A percentile compares a stretch with the other conserved stretches of the same genome.
phyloP scores from a whole-genome alignment of 2,888 invertebrate genomes.

The Drosophila atroscutellata region DNA sequence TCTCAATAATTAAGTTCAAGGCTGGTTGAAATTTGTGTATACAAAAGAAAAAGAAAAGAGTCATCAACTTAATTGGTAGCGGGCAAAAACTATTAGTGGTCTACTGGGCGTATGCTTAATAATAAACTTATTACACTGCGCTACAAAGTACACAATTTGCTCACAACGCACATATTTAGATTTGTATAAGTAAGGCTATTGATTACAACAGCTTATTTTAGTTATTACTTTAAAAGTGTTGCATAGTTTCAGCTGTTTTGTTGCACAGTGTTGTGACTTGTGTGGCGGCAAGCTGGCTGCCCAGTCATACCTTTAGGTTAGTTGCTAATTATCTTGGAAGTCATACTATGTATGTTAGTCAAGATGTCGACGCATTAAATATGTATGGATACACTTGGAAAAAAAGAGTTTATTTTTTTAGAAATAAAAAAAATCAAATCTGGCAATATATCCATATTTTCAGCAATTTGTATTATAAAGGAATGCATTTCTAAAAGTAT shows the following conservation, averaged over 20 bases:
- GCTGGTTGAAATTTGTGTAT: slow-evolving; percentile 14
- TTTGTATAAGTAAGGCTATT: not conserved
- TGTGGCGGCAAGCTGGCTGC: slow-evolving; percentile 61
- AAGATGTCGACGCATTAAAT: not conserved
- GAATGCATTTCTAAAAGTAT: no score
- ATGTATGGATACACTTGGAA: not conserved
- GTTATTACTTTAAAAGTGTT: not conserved
- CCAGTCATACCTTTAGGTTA: slow-evolving; percentile 14
- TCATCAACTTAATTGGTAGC: slow-evolving; percentile 18
- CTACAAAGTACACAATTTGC: not conserved
- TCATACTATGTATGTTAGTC: slow-evolving; percentile 14
- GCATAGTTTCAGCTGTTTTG: slow-evolving; percentile 25
- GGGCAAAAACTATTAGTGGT: slow-evolving; percentile 9
- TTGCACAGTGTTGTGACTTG: slow-evolving; percentile 33
- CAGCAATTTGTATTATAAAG: no score
- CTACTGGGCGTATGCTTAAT: slow-evolving; percentile 33
- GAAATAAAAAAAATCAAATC: not conserved
- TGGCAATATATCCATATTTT: no score
- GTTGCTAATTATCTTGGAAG: slow-evolving; percentile 46
- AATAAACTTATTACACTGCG: slow-evolving; percentile 10
- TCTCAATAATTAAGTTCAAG: slow-evolving; percentile 52
- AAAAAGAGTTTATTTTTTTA: not conserved
- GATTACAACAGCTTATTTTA: not conserved
- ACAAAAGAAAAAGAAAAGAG: slow-evolving; percentile 5
- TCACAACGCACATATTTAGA: not conserved